Evolutionary conservation across 2,888 invertebrate genomes (phyloP).

Genomic region (Drosophila neotestacea): DNA sequence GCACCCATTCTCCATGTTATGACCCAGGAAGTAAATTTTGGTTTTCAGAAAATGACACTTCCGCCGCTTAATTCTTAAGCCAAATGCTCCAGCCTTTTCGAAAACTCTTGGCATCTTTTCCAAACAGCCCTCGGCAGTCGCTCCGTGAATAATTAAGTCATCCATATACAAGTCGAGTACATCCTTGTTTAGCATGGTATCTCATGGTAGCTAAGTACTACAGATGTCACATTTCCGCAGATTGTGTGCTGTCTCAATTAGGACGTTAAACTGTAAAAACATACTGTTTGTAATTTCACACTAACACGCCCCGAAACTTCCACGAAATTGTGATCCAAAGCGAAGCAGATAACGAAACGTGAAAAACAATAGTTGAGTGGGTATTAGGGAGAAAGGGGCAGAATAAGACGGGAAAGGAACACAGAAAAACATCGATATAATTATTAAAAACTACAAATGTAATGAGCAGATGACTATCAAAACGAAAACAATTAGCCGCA

Average conservation of each 20-base stretch:
- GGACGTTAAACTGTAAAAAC: constrained; percentile 25
- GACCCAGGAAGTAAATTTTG: no score
- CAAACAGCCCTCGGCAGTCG: no score
- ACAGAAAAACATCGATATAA: constrained; percentile 70
- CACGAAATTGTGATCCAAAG: constrained; percentile 22
- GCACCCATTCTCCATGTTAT: no score
- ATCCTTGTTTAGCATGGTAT: no score
- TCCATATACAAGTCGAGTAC: no score
- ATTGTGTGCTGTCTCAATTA: constrained; percentile 27
- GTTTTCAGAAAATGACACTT: no score
- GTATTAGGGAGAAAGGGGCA: neutral
- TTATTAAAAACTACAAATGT: constrained; percentile 67
- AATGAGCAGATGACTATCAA: constrained; percentile 71
- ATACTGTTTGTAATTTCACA: constrained; percentile 19
- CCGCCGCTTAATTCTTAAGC: no score
- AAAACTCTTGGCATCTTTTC: no score
- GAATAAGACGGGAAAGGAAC: neutral
- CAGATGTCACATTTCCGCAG: constrained; percentile 19
- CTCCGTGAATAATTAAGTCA: no score
- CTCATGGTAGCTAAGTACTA: constrained; percentile 50
- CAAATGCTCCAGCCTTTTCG: no score
- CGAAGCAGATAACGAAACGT: constrained; percentile 27
- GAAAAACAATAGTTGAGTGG: constrained; percentile 9
- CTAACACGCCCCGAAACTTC: constrained; percentile 37
- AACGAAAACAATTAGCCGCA: constrained; percentile 74